Evolutionary conservation across 2,888 invertebrate genomes (phyloP), one percentile per base, ranked within the genome.

Genomic region (Coleophora deauratella): DNA sequence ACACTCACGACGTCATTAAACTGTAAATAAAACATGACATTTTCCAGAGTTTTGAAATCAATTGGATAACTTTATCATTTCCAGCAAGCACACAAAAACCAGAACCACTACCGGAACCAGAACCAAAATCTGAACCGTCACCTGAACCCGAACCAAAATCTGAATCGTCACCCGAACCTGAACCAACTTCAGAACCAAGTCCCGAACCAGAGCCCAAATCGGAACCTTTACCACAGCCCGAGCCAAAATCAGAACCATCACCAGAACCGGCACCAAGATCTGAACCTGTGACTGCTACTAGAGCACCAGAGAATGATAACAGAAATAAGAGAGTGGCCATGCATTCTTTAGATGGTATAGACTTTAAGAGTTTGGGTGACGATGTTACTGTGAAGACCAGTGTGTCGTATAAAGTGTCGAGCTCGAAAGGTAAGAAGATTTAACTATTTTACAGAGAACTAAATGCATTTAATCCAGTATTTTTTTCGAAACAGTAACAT

Each of bases 321-420:
- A 72, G 82, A 41, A 89, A 89, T 30, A 89, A 90, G 47, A 73
- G 89, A 35, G 88, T 89, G 0, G 88, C 89, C 0, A 80, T 80
- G 63, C 84, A 84, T 54, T 71, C 80, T 0, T 40, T 76, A 3
- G 81, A 84, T 37, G 85, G 82, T 15, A 63, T 85, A 11, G 79
- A 82, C 46, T 80, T 86, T 30, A 80, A 79, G 45, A 77, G 82
- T 32, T 66, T 85, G 9, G 86, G 87, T 15, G 76, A 88, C 41
- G 92, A 91, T 33, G 91, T 92, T 21, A 90, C 91, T 0, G 92
- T 93, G 9, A 91, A 93, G 57, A 94, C 93, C 0, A 93, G 93
- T 61, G 91, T 94, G 2, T 93, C 93, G 0, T 94, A 91, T 67
- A 89, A 91, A 67, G 92, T 94, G 47, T 93, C 93, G 58, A 88